Conservation (phyloP, 2,113 vertebrate species). For the Cavia aperea region DNA sequence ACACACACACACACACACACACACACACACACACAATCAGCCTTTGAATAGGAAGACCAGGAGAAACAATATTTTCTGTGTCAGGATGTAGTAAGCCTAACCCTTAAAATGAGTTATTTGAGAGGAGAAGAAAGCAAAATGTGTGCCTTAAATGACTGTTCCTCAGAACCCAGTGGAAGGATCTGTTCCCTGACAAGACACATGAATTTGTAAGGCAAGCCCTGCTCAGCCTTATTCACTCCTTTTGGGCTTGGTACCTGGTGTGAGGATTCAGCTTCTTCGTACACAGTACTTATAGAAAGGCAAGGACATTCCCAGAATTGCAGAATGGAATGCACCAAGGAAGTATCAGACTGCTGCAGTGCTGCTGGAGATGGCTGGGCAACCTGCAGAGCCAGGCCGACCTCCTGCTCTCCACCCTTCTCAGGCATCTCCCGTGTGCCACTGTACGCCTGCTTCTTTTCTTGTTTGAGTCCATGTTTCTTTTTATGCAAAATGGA, state of each 20-base stretch:
- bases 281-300: neutral
- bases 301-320: neutral
- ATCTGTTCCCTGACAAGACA: neutral
- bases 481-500: neutral
- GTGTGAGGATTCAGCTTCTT: neutral
- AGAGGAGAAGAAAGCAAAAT: neutral
- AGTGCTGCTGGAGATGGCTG: too few relatives aligned
- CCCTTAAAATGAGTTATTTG: accelerated
- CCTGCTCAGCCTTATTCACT: too few relatives aligned
- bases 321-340: accelerated
- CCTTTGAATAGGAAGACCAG: neutral
- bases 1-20: neutral
- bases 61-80: neutral
- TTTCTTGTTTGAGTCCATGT: neutral
- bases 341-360: too few relatives aligned
- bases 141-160: neutral
- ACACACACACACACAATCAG: too few relatives aligned
- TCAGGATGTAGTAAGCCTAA: too few relatives aligned
- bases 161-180: neutral
- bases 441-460: neutral
- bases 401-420: neutral
- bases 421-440: accelerated
- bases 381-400: accelerated
- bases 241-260: neutral
- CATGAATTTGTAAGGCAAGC: neutral